Percentiles rank a stretch among this genome's conserved stretches.
Evolutionary conservation across 2,888 invertebrate species (phyloP).

Genomic region (Girardia tigrina): DNA sequence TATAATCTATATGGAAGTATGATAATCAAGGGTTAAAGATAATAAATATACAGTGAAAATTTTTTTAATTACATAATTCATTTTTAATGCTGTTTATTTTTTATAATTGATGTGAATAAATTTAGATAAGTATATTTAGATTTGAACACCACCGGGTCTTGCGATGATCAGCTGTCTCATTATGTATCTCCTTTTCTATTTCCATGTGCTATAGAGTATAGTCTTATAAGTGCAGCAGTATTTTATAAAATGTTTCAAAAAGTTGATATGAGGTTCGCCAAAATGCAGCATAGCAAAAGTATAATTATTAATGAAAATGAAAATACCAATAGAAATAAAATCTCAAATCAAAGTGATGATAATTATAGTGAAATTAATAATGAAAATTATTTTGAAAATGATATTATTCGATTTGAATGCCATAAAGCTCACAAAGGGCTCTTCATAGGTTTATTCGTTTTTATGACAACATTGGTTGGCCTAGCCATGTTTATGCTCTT

Average conservation of each 20-base stretch:
- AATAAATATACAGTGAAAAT: too few species aligned
- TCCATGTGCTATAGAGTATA: conserved; percentile 37
- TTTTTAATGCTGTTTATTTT: too few species aligned
- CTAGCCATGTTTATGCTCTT: conserved; percentile 31
- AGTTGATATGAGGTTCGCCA: conserved; percentile 7
- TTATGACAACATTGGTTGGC: conserved; percentile 33
- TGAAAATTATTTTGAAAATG: neutral
- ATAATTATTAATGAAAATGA: neutral
- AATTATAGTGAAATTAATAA: neutral
- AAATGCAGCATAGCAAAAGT: neutral
- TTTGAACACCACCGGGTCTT: too few species aligned
- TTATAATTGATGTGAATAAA: too few species aligned
- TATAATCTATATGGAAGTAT: too few species aligned
- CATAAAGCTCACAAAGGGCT: conserved; percentile 36
- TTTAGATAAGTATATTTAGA: too few species aligned
- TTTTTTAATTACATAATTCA: too few species aligned
- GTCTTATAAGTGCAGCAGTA: conserved; percentile 34
- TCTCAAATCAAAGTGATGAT: neutral
- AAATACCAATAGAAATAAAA: neutral
- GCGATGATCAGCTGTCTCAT: neutral
- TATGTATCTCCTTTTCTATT: conserved; percentile 32
- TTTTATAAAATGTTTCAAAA: conserved; percentile 35
- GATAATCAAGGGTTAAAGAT: too few species aligned
- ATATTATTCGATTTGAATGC: conserved; percentile 29
- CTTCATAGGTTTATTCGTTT: conserved; percentile 32